Evolutionary conservation across 1,140 invertebrate species (phyloP).

Genomic region (Pseudomyrmex gracilis): DNA sequence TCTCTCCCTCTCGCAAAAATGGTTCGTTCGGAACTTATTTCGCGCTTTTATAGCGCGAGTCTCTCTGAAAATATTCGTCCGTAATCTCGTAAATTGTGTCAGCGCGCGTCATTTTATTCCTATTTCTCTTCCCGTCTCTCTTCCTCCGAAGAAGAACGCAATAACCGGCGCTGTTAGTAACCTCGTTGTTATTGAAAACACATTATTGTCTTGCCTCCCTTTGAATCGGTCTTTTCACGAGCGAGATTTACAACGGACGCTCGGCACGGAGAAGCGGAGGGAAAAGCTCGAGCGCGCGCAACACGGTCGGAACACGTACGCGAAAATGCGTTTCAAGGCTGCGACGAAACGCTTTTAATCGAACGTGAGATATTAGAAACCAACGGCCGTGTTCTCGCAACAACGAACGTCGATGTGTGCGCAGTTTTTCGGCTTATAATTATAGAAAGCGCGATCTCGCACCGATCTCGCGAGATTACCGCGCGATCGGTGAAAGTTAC

Average conservation of each 20-base stretch:
- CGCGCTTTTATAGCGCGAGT: slow-evolving; percentile 11
- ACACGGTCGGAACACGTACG: not conserved
- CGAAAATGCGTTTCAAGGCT: not conserved
- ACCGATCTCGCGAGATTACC: slow-evolving; percentile 32
- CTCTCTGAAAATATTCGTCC: slow-evolving; percentile 1
- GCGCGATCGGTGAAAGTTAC: slow-evolving; percentile 60
- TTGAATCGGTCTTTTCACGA: not conserved
- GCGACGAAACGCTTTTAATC: slow-evolving; percentile 17
- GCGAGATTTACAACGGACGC: not conserved
- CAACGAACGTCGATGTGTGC: not conserved
- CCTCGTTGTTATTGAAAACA: not conserved
- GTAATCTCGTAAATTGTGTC: not conserved
- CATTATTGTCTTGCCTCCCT: not conserved
- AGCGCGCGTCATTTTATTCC: not conserved
- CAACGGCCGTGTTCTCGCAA: slow-evolving; percentile 14
- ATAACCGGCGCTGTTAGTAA: no score
- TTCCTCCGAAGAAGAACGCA: not conserved
- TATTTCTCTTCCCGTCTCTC: not conserved
- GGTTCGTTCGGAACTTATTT: slow-evolving; percentile 26
- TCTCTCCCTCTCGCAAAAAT: not conserved
- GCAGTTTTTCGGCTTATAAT: slow-evolving; percentile 66
- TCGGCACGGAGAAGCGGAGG: not conserved
- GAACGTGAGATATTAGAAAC: slow-evolving; percentile 62
- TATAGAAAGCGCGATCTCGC: slow-evolving; percentile 66
- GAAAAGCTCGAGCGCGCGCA: not conserved